Base-by-base conservation (phyloP, 2,888 invertebrate genomes). In the Acronicta psi region DNA sequence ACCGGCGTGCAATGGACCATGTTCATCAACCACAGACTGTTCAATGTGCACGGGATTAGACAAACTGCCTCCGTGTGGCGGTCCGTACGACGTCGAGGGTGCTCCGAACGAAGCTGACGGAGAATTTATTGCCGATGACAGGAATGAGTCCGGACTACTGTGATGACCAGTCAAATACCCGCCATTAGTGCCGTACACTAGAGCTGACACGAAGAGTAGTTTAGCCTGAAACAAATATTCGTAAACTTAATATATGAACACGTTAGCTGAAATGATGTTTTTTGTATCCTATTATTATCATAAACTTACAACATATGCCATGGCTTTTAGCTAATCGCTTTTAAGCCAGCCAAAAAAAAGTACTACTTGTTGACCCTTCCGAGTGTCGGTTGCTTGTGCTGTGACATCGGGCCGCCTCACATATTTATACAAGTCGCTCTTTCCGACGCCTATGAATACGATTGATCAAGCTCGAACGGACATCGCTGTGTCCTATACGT, bases 311-410 rank as follows among this genome's bases (percentile, higher is more conserved):
- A 91, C 81, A 86, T 91, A 93, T 82, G 91, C 91, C 93, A 94
- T 94, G 93, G 93, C 94, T 93, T 77, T 86, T 92, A 94, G 94
- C 94, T 94, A 94, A 92, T 76, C 94, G 94, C 93, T 87, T 82
- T 75, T 61, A 84, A 92, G 92, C 93, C 93, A 88, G 86, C 86
- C 80, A 69, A 85, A 78, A 76, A 75, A 69, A 85, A 82, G 78
- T 77, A 82, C 36, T 75, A 59, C 91, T 87, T 92, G 93, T 90
- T 91, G 79, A 84, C 88, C 86, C 87, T 89, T 84, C 85, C 81
- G 88, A 91, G 88, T 85, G 81, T 85, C 75, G 86, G 76, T 83
- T 81, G 88, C 83, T 85, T 92, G 83, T 94, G 94, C 82, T 81
- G 76, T 85, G 85, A 87, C 88, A 87, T 84, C 79, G 64, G 69